Percentiles rank a stretch among this genome's conserved stretches.
Conservation (phyloP, 2,797 vertebrate species). For the Aphelocoma californica region DNA sequence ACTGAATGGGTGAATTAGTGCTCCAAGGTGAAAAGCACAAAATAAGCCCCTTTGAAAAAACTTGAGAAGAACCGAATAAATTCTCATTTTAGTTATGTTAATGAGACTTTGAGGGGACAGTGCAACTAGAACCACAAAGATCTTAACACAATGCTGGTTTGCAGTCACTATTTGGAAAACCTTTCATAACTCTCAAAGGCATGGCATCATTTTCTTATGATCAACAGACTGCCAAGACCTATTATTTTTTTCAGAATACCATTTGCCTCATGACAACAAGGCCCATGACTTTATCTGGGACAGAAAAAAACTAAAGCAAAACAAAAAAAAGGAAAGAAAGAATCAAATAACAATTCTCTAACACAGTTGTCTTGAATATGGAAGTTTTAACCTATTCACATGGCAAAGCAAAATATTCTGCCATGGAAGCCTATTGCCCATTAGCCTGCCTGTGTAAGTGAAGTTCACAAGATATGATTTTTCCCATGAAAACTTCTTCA, state of each 20-base stretch:
- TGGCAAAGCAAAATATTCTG: neutral
- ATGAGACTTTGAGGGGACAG: neutral
- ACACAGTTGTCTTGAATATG: neutral
- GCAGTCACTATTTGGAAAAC: neutral
- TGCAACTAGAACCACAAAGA: neutral
- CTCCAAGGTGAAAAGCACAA: neutral
- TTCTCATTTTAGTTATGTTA: constrained; percentile 32
- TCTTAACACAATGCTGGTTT: neutral
- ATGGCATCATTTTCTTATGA: neutral
- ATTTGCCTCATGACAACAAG: neutral
- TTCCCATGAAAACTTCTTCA: neutral
- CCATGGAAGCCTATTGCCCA: neutral
- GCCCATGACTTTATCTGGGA: neutral
- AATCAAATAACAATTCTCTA: neutral
- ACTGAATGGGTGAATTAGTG: neutral
- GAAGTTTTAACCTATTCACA: neutral
- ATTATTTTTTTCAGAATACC: neutral
- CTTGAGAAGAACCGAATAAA: constrained; percentile 18
- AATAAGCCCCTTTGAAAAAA: constrained; percentile 19
- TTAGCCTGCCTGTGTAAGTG: neutral
- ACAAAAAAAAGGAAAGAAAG: neutral
- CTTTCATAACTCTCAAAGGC: neutral
- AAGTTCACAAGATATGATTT: neutral
- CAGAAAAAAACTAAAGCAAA: neutral
- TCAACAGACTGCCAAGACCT: neutral